Evolutionary conservation across 2,113 vertebrate species (phyloP), one percentile per base, ranked within the genome.

Genomic region (Onychorhynchus coronatus): DNA sequence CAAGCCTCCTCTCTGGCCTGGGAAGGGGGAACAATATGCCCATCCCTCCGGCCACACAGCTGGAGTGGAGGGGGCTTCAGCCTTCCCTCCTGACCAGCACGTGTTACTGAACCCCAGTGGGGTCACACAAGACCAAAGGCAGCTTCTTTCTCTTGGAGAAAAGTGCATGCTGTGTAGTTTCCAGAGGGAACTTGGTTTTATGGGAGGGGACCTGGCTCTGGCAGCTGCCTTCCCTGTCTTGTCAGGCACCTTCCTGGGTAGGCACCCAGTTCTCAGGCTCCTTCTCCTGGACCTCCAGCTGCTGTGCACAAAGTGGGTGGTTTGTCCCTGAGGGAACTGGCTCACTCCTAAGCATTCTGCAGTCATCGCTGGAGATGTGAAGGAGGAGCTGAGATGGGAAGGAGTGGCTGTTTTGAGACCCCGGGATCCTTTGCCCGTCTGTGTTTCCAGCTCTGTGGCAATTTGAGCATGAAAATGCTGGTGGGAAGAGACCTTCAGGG

Each of bases 181-280:
- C 27, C 49, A 63, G 65, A 41, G 27, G n/a, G 65, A 49, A 17
- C 7, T 61, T 39, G 47, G 9, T 85, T 67, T 81, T 62, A 5
- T 31, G 37, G 55, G 39, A 76, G 66, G 72, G 21, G 44, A n/a
- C 33, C 39, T 63, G 44, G 21, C 46, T 84, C 30, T 90, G 86
- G 84, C 44, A 75, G 37, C 72, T 41, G 19, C 82, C 22, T 78
- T 79, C 66, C 27, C 78, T 86, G 33, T 88, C 95, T 95, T 11
- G 35, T 87, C 49, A 93, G 97, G 91, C 94, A 87, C 96, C 97
- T 98, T 98, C 96, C 98, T 98, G 97, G 8, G 97, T 96, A 98
- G 96, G 96, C 96, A 93, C 88, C 96, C 94, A 37, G 59, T 97
- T 98, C 97, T 97, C 98, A 97, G 96, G 96, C 65, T 95, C n/a